A percentile compares a stretch with the other conserved stretches of the same genome.
Conservation (phyloP, 2,888 invertebrate species). For the Vanessa cardui region DNA sequence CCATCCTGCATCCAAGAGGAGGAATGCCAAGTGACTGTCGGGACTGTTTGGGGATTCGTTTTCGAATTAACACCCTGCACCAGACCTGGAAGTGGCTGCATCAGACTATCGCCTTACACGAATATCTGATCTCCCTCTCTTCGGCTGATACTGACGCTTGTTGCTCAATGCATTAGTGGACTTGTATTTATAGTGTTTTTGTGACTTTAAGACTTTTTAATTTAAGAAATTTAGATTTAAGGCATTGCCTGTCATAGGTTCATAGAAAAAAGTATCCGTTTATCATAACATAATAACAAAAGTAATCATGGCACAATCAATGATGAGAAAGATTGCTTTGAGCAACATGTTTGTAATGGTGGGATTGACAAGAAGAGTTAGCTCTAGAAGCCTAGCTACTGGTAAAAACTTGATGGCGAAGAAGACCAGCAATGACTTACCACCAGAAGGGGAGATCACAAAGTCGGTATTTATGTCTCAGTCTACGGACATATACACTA, state of each 20-base stretch:
- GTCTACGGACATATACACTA: slow-evolving; percentile 94
- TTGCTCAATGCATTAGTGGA: slow-evolving; percentile 61
- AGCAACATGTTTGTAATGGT: slow-evolving; percentile 68
- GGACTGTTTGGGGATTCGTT: slow-evolving; percentile 94
- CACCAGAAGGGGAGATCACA: slow-evolving; percentile 82
- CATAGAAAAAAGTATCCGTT: slow-evolving; percentile 79
- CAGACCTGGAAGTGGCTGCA: slow-evolving; percentile 98
- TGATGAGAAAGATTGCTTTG: slow-evolving; percentile 71
- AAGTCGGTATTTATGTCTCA: slow-evolving; percentile 96
- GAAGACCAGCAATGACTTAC: slow-evolving; percentile 58
- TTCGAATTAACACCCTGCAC: slow-evolving; percentile 93
- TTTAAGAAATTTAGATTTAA: slow-evolving; percentile 61
- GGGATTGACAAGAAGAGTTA: slow-evolving; percentile 67
- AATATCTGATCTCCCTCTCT: slow-evolving; percentile 91
- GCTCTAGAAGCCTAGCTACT: slow-evolving; percentile 61
- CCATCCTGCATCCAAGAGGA: slow-evolving; percentile 80
- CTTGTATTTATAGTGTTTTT: slow-evolving; percentile 53
- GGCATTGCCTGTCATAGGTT: slow-evolving; percentile 60
- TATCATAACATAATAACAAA: slow-evolving; percentile 41
- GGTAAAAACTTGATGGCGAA: slow-evolving; percentile 55
- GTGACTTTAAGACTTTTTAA: slow-evolving; percentile 48
- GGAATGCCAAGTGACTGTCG: slow-evolving; percentile 87
- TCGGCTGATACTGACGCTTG: slow-evolving; percentile 87
- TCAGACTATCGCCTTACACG: slow-evolving; percentile 94
- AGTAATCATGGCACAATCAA: slow-evolving; percentile 73